Base-by-base conservation (phyloP, 2,888 invertebrate genomes). In the Tortricodes alternella region DNA sequence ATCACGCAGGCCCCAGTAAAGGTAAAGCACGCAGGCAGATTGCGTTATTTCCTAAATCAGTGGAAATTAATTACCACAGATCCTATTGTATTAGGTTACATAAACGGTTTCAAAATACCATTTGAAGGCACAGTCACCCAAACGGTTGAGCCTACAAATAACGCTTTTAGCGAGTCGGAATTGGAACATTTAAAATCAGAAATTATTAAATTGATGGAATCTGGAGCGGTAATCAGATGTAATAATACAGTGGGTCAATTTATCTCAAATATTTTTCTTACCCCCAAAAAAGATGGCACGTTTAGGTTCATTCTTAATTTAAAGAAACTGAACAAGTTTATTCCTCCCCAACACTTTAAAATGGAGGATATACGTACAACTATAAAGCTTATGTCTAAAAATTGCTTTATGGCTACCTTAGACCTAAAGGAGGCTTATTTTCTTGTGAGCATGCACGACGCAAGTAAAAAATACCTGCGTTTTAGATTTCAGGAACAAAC, bases 301-400 rank as follows among this genome's bases (percentile, higher is more conserved):
- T 39, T 16, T 19, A 16, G 59, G 1, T 62, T 59, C 32, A 62
- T 62, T 24, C 19, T 59, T 6, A 62, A 62, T 18, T 27, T 62
- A 15, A 60, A 62, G 39, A 9, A 43, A 0, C 16, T 62, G 6
- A 62, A 60, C 21, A 58, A 60, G 19, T 58, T 56, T 37, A 41
- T 62, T 23, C 0, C 1, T 4, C 41, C 23, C 11, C 49, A n/a
- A 46, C 62, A 60, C 29, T 62, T 62, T 48, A 60, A 60, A 50
- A 59, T 62, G 52, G 59, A 62, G 11, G 62, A 62, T 29, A 52
- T 58, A 8, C 43, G 62, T 2, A 62, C 59, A 2, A 55, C 34
- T 11, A 29, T 19, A 0, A 53, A 55, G 18, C 34, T 62, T 1
- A 46, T 62, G 9, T 16, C 58, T 7, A 11, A 37, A 19, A 19